Base-by-base conservation (phyloP, 2,113 vertebrate genomes). In the Parus major region DNA sequence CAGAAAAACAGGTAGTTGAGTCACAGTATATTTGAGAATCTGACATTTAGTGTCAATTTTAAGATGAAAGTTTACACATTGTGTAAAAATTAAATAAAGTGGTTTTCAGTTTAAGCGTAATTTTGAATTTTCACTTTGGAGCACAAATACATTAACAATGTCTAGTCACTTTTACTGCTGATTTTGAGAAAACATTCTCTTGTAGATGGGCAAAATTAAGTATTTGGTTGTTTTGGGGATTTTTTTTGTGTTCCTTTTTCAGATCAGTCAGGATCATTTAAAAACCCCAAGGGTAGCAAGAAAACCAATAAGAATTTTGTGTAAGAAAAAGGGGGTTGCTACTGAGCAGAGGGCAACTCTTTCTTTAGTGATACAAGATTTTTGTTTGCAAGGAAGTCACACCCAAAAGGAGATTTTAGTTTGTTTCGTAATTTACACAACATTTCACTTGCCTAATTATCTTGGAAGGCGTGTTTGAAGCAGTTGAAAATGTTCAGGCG, bases 391-490 rank as follows among this genome's bases (percentile, higher is more conserved):
- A 49, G 15, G 41, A 71, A 49, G 12, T 22, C 13, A 31, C 7
- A 59, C 14, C 10, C 15, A 59, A 63, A 64, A 3, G 3, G 28
- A 77, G 27, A 19, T 7, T 76, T 82, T 41, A 8, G 11, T 65
- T 23, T 0, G 0, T 35, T 52, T 11, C 17, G 12, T 55, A 35
- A 29, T 63, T 83, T 33, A 29, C 14, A 36, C 7, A 25, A 20
- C 49, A 77, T 46, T 50, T 63, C 28, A 23, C 5, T 27, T 33
- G 4, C 25, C 3, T 66, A 46, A 56, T 36, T 71, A 7, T 41
- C 21, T 28, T 50, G 16, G 8, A 72, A 27, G 0, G 0, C 4
- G 0, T 12, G 8, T 9, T 49, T 19, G 41, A 13, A 46, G 53
- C 7, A 31, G 6, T 18, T 56, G 29, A 12, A 66, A 78, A 50